Percentiles rank a stretch among this genome's conserved stretches.
phyloP scores from a whole-genome alignment of 1,140 invertebrate species.

The Pogonus chalceus region DNA sequence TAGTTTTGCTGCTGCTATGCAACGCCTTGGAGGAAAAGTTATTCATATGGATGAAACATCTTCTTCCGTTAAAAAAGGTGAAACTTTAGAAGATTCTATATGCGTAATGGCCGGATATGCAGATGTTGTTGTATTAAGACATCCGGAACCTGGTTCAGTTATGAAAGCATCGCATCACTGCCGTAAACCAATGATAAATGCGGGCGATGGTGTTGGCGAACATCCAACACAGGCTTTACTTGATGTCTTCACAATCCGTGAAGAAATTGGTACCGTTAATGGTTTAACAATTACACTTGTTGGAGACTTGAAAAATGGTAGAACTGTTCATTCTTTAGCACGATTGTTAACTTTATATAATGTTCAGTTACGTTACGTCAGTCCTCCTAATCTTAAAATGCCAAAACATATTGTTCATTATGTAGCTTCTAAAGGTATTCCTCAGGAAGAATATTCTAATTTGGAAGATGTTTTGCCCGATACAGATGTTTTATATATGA shows the following conservation, averaged over 20 bases:
- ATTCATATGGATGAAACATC: constrained; percentile 79
- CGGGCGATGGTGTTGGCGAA: constrained; percentile 95
- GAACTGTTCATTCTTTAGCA: constrained; percentile 96
- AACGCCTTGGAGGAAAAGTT: constrained; percentile 84
- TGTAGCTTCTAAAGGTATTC: constrained; percentile 65
- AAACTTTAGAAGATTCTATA: constrained; percentile 85
- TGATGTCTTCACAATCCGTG: constrained; percentile 96
- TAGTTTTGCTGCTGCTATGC: constrained; percentile 94
- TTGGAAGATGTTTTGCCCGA: constrained; percentile 81
- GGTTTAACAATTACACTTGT: constrained; percentile 87
- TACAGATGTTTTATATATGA: constrained; percentile 97
- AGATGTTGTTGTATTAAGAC: constrained; percentile 88
- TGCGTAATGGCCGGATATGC: constrained; percentile 76
- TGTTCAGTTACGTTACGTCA: constrained; percentile 82
- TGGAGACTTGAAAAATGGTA: constrained; percentile 94
- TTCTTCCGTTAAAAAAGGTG: constrained; percentile 94
- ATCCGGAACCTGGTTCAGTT: constrained; percentile 88
- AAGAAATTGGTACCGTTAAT: constrained; percentile 98
- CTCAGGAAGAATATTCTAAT: constrained; percentile 59
- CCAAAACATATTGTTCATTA: constrained; percentile 75
- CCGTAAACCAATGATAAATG: constrained; percentile 90
- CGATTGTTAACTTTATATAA: constrained; percentile 83
- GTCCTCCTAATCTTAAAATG: constrained; percentile 79
- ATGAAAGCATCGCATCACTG: constrained; percentile 64
- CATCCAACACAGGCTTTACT: constrained; percentile 97